Evolutionary conservation across 2,797 vertebrate genomes (phyloP), one percentile per base, ranked within the genome.

Genomic region (Garrulus glandarius): DNA sequence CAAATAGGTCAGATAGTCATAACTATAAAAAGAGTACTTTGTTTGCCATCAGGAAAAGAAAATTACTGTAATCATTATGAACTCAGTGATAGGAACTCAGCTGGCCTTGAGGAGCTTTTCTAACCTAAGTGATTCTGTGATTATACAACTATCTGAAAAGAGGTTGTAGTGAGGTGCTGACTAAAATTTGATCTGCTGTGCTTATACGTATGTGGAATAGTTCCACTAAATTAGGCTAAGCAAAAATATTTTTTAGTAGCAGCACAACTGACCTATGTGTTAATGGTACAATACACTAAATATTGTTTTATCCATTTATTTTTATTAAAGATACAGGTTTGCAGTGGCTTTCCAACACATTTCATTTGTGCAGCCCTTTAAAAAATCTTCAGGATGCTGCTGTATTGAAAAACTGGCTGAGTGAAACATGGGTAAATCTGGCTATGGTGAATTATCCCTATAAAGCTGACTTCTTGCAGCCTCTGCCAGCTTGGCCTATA

Each of bases 401-500:
- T 7, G 9, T 2, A 41, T 98, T 99, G 93, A 99, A 99, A 98
- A 97, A 46, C 23, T 99, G 99, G 99, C 98, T 99, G 23, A 98
- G 98, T 92, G 99, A 99, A 96, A 99, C 99, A 1, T 99, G 99
- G 99, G 97, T 99, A 67, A 99, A 99, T 49, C 97, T 99, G 98
- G 99, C 99, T 14, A 99, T 99, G 99, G 99, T 99, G 88, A 98
- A 99, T 96, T 99, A 99, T 84, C 99, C 99, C 7, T 99, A 99
- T 14, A 96, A 98, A 85, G 98, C 99, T 11, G 98, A 98, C 94
- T 99, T 99, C 91, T 98, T 99, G 67, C 98, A 99, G 96, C 99
- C 99, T 49, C 98, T 99, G 82, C 99, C 99, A 93, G 98, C 96
- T 47, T 99, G 99, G 99, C 99, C 99, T 41, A 93, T 99, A 95